Conservation (phyloP, 2,113 vertebrate genomes). For the Anthoscopus minutus region DNA sequence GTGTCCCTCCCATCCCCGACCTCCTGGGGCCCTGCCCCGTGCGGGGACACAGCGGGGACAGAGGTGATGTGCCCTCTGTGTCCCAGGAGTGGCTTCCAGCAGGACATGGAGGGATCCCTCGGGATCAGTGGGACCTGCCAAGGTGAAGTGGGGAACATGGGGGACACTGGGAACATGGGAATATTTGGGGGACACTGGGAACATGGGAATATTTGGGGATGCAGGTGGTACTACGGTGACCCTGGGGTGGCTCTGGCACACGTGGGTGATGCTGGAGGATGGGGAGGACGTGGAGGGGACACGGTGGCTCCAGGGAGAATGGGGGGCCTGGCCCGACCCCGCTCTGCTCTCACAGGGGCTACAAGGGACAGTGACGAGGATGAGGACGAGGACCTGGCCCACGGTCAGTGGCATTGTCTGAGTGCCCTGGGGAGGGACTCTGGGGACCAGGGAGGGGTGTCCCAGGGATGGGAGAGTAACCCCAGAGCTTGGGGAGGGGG, state of each 20-base stretch:
- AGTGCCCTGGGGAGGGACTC: background rate
- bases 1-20: background rate
- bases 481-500: too few relatives aligned
- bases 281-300: background rate
- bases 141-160: background rate
- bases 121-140: background rate
- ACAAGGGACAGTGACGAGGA: background rate
- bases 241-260: background rate
- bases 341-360: background rate
- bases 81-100: background rate
- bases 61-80: background rate
- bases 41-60: background rate
- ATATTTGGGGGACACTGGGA: background rate
- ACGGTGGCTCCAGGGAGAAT: rapidly evolving
- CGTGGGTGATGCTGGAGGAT: background rate
- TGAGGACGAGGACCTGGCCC: background rate
- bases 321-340: rapidly evolving
- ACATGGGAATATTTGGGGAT: background rate
- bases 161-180: too few relatives aligned
- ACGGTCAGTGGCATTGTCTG: background rate
- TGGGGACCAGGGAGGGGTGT: background rate
- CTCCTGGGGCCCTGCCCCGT: rapidly evolving
- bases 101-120: background rate
- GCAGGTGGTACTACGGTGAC: background rate
- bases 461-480: background rate